Percentiles rank a stretch among this genome's conserved stretches.
Conservation (phyloP, 1,140 invertebrate species). For the Cotesia typhae region DNA sequence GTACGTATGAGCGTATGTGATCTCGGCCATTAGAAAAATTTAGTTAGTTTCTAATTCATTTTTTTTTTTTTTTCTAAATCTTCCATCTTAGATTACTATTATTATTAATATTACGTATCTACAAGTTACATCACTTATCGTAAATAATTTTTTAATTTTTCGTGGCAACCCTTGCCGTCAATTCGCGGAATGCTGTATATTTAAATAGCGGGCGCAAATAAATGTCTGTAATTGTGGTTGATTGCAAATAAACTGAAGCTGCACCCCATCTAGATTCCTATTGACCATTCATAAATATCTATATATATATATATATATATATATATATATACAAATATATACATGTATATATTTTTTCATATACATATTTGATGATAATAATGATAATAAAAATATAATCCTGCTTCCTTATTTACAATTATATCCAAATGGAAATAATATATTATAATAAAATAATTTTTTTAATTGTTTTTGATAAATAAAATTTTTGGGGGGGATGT, state of each 20-base stretch:
- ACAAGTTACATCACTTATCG: neutral
- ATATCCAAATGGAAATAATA: conserved; percentile 50
- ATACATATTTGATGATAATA: conserved; percentile 25
- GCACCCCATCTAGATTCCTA: conserved; percentile 56
- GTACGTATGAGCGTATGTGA: conserved; percentile 23
- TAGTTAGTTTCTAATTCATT: conserved; percentile 42
- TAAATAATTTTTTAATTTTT: conserved; percentile 2
- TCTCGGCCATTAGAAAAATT: conserved; percentile 67
- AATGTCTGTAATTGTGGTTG: conserved; percentile 11
- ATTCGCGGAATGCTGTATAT: conserved; percentile 26
- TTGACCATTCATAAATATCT: conserved; percentile 40
- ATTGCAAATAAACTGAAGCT: conserved; percentile 43
- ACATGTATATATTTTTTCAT: too few species aligned
- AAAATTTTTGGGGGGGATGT: conserved; percentile 5
- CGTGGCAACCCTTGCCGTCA: neutral
- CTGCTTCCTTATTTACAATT: conserved; percentile 53
- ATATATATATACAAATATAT: too few species aligned
- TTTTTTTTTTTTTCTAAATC: too few species aligned
- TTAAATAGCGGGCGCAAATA: conserved; percentile 46
- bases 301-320: too few species aligned
- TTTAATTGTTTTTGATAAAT: neutral
- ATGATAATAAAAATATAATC: conserved; percentile 55
- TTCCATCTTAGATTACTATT: too few species aligned
- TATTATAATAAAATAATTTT: conserved; percentile 48
- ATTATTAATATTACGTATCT: too few species aligned